Conservation (phyloP, 2,888 invertebrate genomes). For the Odontocolon sp. region DNA sequence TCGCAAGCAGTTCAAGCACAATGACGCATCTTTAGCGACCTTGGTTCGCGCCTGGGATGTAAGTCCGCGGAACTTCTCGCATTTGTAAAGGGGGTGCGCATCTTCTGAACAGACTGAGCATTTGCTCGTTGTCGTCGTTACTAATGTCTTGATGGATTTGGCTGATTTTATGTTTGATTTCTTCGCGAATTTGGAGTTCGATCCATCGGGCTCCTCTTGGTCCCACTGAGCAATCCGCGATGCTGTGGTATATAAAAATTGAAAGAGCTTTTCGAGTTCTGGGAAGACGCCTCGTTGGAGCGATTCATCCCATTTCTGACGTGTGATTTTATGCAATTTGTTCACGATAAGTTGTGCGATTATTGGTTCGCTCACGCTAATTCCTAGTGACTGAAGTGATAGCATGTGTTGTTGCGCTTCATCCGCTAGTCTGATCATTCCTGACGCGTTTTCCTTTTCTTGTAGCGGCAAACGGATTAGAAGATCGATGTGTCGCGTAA, state of each 20-base stretch:
- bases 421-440: no score
- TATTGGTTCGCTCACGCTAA: neutral
- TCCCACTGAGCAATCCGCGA: constrained; percentile 14
- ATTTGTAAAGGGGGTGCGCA: constrained; percentile 25
- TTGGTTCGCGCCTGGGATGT: constrained; percentile 1
- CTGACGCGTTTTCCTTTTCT: no score
- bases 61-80: constrained; percentile 23
- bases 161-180: no score
- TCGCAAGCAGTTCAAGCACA: constrained; percentile 50
- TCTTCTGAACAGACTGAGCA: constrained; percentile 29
- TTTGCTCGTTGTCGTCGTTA: neutral
- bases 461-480: no score
- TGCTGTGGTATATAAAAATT: neutral
- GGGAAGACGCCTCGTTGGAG: constrained; percentile 13
- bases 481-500: no score
- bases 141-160: neutral
- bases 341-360: neutral
- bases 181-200: neutral
- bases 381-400: neutral
- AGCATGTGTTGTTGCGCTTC: constrained; percentile 7
- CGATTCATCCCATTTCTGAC: constrained; percentile 1
- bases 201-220: neutral
- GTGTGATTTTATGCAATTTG: neutral
- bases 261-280: neutral
- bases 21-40: constrained; percentile 17